These are phyloP conservation scores for Haliaeetus leucogaster DNA, from an alignment of 2,113 vertebrate species.

Conservation along the genomic window DNA sequence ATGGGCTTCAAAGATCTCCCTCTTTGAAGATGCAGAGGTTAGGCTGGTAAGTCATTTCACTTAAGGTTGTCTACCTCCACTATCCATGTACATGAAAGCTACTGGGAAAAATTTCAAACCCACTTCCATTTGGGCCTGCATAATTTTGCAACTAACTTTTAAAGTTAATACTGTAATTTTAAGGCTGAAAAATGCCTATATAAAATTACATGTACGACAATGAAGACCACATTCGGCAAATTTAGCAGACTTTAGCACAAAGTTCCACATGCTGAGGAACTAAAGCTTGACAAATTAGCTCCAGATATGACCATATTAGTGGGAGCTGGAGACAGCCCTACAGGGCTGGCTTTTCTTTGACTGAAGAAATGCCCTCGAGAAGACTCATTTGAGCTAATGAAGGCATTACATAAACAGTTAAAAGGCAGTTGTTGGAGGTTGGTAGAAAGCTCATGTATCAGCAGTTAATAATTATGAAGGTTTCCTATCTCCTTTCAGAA, in stretches of 20 bases:
- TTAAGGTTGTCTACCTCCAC: background rate
- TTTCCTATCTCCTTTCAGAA: background rate
- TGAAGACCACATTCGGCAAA: background rate
- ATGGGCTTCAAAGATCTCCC: background rate
- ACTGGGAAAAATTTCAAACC: constrained; percentile 10
- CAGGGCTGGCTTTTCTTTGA: background rate
- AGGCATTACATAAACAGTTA: background rate
- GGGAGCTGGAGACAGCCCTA: background rate
- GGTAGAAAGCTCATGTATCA: background rate
- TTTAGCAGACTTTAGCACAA: constrained; percentile 11
- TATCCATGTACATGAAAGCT: background rate
- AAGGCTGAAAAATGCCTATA: background rate
- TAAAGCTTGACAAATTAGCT: constrained; percentile 34
- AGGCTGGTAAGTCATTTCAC: background rate
- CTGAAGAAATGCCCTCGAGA: background rate
- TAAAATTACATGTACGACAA: background rate
- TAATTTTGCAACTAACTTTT: constrained; percentile 5
- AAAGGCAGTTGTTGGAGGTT: background rate
- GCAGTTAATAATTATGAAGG: background rate
- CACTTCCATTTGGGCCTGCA: background rate
- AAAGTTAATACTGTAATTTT: constrained; percentile 14
- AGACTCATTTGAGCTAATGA: background rate
- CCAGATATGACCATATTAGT: constrained; percentile 6
- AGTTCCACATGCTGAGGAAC: background rate
- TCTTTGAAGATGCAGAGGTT: constrained; percentile 13